Percentiles rank a stretch among this genome's conserved stretches.
phyloP scores from a whole-genome alignment of 1,140 invertebrate species.

The Arctopsyche grandis region DNA sequence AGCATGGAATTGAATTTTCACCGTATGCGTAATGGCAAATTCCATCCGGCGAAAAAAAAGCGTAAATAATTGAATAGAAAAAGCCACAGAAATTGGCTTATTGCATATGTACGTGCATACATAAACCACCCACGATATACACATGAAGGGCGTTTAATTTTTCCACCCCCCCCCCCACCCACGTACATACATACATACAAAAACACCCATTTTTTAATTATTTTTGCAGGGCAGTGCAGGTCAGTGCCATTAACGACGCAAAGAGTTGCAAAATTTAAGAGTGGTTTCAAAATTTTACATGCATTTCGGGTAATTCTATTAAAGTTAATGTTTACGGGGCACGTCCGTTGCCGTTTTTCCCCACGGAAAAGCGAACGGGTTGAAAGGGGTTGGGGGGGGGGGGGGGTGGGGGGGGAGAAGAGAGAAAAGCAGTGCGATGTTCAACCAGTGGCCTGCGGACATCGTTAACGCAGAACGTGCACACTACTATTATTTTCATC shows the following conservation, averaged over 20 bases:
- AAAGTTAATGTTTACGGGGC: slow-evolving; percentile 48
- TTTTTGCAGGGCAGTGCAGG: not conserved
- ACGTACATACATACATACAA: no score
- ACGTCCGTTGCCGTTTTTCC: not conserved
- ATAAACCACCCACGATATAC: no score
- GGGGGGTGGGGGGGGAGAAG: slow-evolving; percentile 1
- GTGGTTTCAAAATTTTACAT: slow-evolving; percentile 50
- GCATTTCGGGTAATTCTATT: slow-evolving; percentile 54
- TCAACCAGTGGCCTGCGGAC: slow-evolving; percentile 19
- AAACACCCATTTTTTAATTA: no score
- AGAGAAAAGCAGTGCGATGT: no score
- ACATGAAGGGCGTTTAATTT: no score
- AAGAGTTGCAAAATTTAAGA: slow-evolving; percentile 49
- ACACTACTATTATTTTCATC: not conserved
- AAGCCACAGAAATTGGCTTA: no score
- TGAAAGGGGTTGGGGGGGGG: not conserved
- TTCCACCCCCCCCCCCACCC: no score
- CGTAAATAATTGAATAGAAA: no score
- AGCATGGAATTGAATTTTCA: no score
- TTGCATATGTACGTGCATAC: no score
- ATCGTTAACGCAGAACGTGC: slow-evolving; percentile 14
- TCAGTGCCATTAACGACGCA: slow-evolving; percentile 5
- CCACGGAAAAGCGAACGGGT: not conserved
- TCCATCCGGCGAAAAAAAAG: no score
- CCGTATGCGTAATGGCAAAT: no score